Evolutionary conservation across 2,888 invertebrate species (phyloP).

Genomic region (Rhagonycha lutea): DNA sequence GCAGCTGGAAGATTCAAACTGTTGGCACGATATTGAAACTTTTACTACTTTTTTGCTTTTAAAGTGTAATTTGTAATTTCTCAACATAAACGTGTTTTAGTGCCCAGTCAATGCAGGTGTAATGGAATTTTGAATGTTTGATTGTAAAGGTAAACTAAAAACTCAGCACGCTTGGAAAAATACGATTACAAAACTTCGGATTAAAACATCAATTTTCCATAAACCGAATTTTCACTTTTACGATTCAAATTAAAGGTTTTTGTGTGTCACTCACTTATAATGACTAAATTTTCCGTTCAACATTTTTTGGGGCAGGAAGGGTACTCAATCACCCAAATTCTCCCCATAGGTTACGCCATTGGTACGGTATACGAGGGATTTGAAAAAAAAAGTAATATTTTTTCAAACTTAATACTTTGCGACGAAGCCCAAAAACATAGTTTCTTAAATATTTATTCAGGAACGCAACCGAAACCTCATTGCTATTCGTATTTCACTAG

Average conservation of each 20-base stretch:
- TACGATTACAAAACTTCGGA: neutral
- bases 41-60: neutral
- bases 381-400: neutral
- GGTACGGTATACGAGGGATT: neutral
- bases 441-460: too few relatives aligned
- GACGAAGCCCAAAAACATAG: too few relatives aligned
- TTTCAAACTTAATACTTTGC: neutral
- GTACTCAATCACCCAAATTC: too few relatives aligned
- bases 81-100: neutral
- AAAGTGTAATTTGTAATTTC: neutral
- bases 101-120: neutral
- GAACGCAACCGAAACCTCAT: neutral
- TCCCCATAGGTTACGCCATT: neutral
- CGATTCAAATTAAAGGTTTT: neutral
- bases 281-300: too few relatives aligned
- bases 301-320: too few relatives aligned
- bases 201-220: neutral
- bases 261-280: neutral
- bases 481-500: neutral
- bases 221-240: neutral
- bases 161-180: neutral
- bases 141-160: neutral
- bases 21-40: neutral
- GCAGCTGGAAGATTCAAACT: neutral
- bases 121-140: conserved; percentile 2